Evolutionary conservation across 2,888 invertebrate species (phyloP).

Genomic region (Dynastes hyllus): DNA sequence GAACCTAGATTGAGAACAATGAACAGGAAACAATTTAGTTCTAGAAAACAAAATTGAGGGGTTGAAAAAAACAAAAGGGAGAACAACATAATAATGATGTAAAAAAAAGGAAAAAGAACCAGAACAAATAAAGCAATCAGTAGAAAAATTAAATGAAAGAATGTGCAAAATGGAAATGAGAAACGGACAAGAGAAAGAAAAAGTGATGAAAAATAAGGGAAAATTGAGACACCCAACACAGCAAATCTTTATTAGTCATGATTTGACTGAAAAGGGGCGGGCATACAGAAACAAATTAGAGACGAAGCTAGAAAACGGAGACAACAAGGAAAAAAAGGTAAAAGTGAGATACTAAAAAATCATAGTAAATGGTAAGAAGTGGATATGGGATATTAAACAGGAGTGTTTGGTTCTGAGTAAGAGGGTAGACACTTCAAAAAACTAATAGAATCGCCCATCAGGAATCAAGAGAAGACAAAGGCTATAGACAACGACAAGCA

Average conservation of each 20-base stretch:
- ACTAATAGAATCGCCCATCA: background rate
- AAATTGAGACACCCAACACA: no score
- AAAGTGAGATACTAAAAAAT: background rate
- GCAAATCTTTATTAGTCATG: background rate
- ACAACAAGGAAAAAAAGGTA: background rate
- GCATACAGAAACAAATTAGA: background rate
- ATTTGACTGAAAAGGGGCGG: background rate
- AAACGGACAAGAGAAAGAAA: background rate
- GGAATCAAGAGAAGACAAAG: background rate
- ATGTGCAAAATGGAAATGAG: conserved; percentile 12
- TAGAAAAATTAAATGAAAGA: background rate
- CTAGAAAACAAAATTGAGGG: background rate
- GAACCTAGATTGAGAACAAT: background rate
- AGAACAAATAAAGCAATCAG: background rate
- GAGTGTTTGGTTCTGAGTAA: background rate
- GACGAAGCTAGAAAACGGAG: conserved; percentile 1
- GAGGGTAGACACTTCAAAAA: background rate
- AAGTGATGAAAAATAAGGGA: background rate
- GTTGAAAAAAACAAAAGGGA: background rate
- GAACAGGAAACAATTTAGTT: background rate
- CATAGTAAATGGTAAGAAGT: background rate
- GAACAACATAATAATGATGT: background rate
- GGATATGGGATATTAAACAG: conserved; percentile 1
- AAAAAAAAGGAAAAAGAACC: background rate
- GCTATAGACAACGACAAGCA: no score